Conservation (phyloP, 2,797 vertebrate genomes). For the Cephalopachus bancanus region DNA sequence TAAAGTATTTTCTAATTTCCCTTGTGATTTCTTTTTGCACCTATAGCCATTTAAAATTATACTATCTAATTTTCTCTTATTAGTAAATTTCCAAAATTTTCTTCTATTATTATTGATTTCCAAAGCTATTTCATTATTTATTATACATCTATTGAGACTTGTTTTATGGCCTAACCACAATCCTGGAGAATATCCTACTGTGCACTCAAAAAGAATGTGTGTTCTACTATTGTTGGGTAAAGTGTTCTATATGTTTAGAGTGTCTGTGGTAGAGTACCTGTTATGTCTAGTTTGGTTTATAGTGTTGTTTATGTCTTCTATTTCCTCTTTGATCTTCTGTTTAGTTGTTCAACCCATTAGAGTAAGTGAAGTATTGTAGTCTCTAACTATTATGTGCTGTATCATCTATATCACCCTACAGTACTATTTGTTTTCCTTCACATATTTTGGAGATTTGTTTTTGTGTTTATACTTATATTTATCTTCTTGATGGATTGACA, state of each 20-base stretch:
- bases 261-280: background rate
- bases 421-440: background rate
- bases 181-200: background rate
- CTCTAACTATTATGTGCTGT: background rate
- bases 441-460: background rate
- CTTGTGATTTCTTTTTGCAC: background rate
- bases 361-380: background rate
- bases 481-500: background rate
- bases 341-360: background rate
- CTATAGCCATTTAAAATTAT: background rate
- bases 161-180: background rate
- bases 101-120: background rate
- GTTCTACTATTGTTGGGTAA: background rate
- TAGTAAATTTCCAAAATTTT: background rate
- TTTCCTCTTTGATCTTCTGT: background rate
- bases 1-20: background rate
- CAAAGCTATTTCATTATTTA: background rate
- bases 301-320: background rate
- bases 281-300: background rate
- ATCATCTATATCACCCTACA: background rate
- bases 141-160: background rate
- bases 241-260: background rate
- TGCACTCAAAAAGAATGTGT: background rate
- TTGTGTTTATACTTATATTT: background rate
- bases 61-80: too few relatives aligned